A percentile compares a stretch with the other conserved stretches of the same genome.
These are phyloP conservation scores for Phragmatobia fuliginosa DNA, from an alignment of 2,888 invertebrate genomes.

Conservation along the genomic window DNA sequence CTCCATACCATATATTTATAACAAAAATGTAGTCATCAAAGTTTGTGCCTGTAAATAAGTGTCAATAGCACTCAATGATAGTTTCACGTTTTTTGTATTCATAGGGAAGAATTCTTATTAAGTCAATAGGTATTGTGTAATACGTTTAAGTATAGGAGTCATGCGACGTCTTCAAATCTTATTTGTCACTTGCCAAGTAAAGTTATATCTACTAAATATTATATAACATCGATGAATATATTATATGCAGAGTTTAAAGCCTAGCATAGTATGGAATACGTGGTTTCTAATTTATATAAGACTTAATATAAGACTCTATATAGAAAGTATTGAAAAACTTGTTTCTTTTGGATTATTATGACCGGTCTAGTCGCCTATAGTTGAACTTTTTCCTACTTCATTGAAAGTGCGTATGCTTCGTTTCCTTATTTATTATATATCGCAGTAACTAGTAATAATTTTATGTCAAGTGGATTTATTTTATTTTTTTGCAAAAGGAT, in stretches of 20 bases:
- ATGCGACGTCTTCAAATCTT: background rate
- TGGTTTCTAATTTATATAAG: slow-evolving; percentile 60
- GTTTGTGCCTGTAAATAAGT: background rate
- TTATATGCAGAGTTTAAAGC: slow-evolving; percentile 34
- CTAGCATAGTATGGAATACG: slow-evolving; percentile 32
- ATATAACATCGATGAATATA: slow-evolving; percentile 21
- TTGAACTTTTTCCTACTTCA: slow-evolving; percentile 24
- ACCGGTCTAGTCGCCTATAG: slow-evolving; percentile 22
- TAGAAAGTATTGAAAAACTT: slow-evolving; percentile 58
- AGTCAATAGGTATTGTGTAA: slow-evolving; percentile 4
- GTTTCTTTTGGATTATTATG: slow-evolving; percentile 44
- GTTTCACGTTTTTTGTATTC: background rate
- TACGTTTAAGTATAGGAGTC: background rate
- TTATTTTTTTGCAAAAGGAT: background rate
- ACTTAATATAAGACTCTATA: too few relatives aligned
- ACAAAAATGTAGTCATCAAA: background rate
- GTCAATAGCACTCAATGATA: background rate
- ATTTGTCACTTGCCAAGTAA: slow-evolving; percentile 9
- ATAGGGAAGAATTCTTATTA: background rate
- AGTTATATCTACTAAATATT: slow-evolving; percentile 18
- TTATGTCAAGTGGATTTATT: background rate
- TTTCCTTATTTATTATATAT: background rate
- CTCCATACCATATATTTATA: background rate
- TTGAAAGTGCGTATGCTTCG: background rate
- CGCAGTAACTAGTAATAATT: background rate